Evolutionary conservation across 2,888 invertebrate species (phyloP), one percentile per base, ranked within the genome.

Genomic region (Agrotis clavis): DNA sequence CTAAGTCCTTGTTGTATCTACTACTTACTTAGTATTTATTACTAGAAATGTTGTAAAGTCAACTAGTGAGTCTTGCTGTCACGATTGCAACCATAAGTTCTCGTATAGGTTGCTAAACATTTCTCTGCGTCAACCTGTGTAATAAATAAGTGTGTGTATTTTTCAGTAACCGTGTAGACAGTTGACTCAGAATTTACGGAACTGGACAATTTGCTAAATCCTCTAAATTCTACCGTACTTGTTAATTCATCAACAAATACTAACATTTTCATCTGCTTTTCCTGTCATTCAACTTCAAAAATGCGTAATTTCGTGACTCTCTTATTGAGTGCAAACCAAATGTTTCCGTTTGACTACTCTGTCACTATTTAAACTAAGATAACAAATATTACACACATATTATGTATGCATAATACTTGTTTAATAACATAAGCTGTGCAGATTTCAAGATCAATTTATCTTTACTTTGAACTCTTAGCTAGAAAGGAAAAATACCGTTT

Each of bases 341-440:
- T 30, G 48, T 53, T 56, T 61, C 61, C 60, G n/a, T 62, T 57
- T 19, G 45, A 35, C 5, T 11, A 13, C 25, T 45, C 56, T 25
- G 61, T 47, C 35, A 51, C 9, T 48, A 60, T 19, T 60, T 30
- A 45, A 30, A 77, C 41, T 45, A n/a, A 78, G 71, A 78, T 78
- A 71, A 63, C 25, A 59, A 21, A 45, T 30, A 50, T 45, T n/a
- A 50, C 48, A 50, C 14, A 61, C 45, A n/a, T 25, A 11, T 4
- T 19, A 2, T 61, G n/a, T 16, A 53, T 19, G 45, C 53, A 35
- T 60, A 41, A 51, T 25, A 51, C 67, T 54, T 51, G 35, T 61
- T 56, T 70, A 62, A 70, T 78, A 71, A 71, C 51, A 48, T 78
- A 63, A 78, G 57, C 47, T 57, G 6, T 48, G 2, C 1, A 48